Percentiles rank a stretch among this genome's conserved stretches.
These are phyloP conservation scores for Steatornis caripensis DNA, from an alignment of 2,113 vertebrate species.

Conservation along the genomic window DNA sequence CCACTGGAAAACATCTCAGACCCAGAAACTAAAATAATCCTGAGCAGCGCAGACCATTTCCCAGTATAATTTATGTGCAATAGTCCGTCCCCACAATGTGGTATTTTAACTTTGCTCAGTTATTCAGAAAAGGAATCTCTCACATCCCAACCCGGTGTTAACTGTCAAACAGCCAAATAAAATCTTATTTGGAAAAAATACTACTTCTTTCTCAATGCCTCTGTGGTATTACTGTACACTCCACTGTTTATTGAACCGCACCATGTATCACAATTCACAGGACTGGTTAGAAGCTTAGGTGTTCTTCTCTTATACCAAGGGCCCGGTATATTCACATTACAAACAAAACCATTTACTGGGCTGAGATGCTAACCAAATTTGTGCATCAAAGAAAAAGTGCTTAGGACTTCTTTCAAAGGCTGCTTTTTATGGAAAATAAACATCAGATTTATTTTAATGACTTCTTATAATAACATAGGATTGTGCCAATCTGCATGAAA, in stretches of 20 bases:
- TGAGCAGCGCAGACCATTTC: background rate
- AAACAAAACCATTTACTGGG: background rate
- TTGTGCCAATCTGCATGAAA: background rate
- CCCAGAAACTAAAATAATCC: background rate
- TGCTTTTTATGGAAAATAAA: background rate
- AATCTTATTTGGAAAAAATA: background rate
- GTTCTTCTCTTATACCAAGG: background rate
- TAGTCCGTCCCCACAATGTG: background rate
- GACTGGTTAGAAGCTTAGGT: background rate
- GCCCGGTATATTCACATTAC: rapidly evolving
- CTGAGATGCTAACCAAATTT: background rate
- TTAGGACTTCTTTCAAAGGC: background rate
- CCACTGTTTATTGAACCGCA: background rate
- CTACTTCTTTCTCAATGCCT: background rate
- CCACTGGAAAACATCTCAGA: background rate
- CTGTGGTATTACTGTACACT: background rate
- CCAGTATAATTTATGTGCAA: background rate
- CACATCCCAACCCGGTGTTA: background rate
- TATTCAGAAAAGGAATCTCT: background rate
- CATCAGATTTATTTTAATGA: background rate
- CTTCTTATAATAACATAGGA: background rate
- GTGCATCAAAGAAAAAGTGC: background rate
- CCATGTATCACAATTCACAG: background rate
- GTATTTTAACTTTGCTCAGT: background rate
- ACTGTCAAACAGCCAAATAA: background rate